These are phyloP conservation scores for Falcaria lacertinaria DNA, from an alignment of 2,888 invertebrate species.

Conservation along the genomic window DNA sequence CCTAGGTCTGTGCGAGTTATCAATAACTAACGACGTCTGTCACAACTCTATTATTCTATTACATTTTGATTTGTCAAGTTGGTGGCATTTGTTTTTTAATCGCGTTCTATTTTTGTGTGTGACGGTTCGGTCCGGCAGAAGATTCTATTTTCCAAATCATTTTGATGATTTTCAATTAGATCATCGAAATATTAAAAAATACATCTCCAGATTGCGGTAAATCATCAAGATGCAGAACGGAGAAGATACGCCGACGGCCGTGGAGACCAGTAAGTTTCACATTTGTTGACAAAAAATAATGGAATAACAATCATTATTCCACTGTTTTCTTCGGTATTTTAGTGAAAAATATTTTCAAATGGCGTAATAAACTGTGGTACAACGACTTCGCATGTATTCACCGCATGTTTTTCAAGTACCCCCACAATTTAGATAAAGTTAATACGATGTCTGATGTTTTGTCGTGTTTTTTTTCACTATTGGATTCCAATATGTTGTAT, in stretches of 20 bases:
- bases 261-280: slow-evolving; percentile 62
- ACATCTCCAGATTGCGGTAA: slow-evolving; percentile 61
- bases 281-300: slow-evolving; percentile 57
- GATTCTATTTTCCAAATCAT: slow-evolving; percentile 59
- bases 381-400: slow-evolving; percentile 10
- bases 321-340: slow-evolving; percentile 51
- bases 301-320: slow-evolving; percentile 50
- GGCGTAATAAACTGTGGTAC: slow-evolving; percentile 14
- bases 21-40: slow-evolving; percentile 10
- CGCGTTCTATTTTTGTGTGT: slow-evolving; percentile 80
- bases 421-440: slow-evolving; percentile 33
- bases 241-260: slow-evolving; percentile 58
- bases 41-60: background rate
- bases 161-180: slow-evolving; percentile 63
- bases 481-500: slow-evolving; percentile 27
- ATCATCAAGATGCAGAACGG: slow-evolving; percentile 72
- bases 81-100: slow-evolving; percentile 73
- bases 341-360: slow-evolving; percentile 24
- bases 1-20: no score
- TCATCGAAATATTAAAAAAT: slow-evolving; percentile 42
- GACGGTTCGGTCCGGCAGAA: slow-evolving; percentile 70
- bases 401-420: slow-evolving; percentile 55
- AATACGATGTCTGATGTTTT: slow-evolving; percentile 22
- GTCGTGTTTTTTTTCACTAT: slow-evolving; percentile 26
- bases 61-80: slow-evolving; percentile 42